Evolutionary conservation across 2,888 invertebrate genomes (phyloP).

Genomic region (Aspidiotus destructor): DNA sequence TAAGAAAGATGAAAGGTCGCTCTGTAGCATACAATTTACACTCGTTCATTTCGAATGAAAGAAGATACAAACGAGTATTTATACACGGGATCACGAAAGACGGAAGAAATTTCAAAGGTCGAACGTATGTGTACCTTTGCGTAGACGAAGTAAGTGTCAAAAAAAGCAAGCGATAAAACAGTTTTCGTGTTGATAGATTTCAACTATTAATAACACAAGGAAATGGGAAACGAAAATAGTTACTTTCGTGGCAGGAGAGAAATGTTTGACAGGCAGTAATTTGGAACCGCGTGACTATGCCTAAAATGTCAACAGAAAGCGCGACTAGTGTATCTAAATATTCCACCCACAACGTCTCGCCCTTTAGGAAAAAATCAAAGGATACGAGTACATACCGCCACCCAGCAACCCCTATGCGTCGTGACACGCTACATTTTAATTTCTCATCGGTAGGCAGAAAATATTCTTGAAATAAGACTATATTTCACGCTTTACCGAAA

Average conservation of each 20-base stretch:
- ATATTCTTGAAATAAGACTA: too few species aligned
- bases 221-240: slow-evolving; percentile 27
- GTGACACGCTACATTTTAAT: background rate
- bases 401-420: background rate
- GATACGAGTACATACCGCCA: background rate
- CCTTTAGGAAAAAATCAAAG: background rate
- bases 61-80: too few species aligned
- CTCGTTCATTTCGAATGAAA: too few species aligned
- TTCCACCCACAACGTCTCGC: slow-evolving; percentile 22
- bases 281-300: slow-evolving; percentile 23
- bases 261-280: slow-evolving; percentile 30
- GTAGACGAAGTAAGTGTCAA: slow-evolving; percentile 17
- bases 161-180: slow-evolving; percentile 26
- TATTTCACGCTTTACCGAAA: too few species aligned
- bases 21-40: too few species aligned
- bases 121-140: too few species aligned
- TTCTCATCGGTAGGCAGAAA: too few species aligned
- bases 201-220: slow-evolving; percentile 17
- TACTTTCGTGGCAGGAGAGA: slow-evolving; percentile 20
- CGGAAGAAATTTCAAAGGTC: too few species aligned
- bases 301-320: slow-evolving; percentile 24
- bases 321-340: slow-evolving; percentile 18
- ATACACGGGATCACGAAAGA: too few species aligned
- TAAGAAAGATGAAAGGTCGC: too few species aligned
- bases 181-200: slow-evolving; percentile 27